Percentiles rank a stretch among this genome's conserved stretches.
phyloP scores from a whole-genome alignment of 1,140 invertebrate species.

The Drosophila fuyamai region DNA sequence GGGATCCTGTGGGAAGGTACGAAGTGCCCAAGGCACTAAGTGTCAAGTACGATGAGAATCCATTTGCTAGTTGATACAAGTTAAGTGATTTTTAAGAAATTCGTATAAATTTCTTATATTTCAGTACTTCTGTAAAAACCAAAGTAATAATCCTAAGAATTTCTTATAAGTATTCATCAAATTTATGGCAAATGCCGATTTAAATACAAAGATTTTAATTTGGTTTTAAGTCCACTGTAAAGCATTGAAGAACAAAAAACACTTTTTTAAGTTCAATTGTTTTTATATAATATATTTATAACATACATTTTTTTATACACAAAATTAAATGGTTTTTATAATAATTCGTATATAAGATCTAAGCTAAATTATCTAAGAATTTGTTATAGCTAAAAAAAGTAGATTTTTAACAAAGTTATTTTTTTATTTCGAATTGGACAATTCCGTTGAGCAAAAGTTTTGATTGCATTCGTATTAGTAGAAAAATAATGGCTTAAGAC shows the following conservation, averaged over 20 bases:
- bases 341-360: conserved; percentile 22
- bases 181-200: background rate
- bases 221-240: background rate
- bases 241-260: conserved; percentile 2
- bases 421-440: conserved; percentile 28
- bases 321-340: conserved; percentile 7
- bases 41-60: conserved; percentile 63
- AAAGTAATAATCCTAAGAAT: background rate
- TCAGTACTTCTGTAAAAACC: background rate
- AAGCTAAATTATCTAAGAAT: conserved; percentile 31
- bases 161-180: background rate
- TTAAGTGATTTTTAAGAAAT: background rate
- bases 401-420: conserved; percentile 16
- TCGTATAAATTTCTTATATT: background rate
- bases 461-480: conserved; percentile 12
- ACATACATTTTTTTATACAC: conserved; percentile 25
- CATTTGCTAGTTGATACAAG: conserved; percentile 50
- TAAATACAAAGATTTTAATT: background rate
- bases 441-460: conserved; percentile 18
- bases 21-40: conserved; percentile 84
- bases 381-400: conserved; percentile 30
- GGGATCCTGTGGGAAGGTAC: conserved; percentile 86
- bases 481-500: conserved; percentile 24
- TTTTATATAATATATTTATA: conserved; percentile 45
- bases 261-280: background rate